Conservation (phyloP, 64 coral and sea anemone species). For the Stylophora pistillata region DNA sequence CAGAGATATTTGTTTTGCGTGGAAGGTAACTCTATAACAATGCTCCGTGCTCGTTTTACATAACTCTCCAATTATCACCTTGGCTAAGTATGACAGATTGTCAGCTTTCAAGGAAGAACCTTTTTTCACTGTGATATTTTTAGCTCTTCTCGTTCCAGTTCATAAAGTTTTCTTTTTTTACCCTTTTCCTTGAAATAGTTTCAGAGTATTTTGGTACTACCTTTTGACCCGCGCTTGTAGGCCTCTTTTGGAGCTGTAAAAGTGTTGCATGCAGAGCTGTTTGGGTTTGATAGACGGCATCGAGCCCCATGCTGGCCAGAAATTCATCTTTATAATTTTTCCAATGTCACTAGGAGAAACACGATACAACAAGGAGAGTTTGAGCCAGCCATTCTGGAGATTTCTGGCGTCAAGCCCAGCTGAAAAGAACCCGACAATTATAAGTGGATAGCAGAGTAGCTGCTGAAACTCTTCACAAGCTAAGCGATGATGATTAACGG, state of each 20-base stretch:
- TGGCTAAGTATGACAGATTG: not conserved
- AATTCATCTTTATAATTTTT: not conserved
- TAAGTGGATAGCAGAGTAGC: not conserved
- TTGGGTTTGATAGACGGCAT: not conserved
- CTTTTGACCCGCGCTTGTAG: not conserved
- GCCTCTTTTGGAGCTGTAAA: not conserved
- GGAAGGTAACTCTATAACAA: not conserved
- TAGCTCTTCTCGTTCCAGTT: too few species aligned
- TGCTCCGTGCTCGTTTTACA: not conserved
- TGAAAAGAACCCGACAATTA: not conserved
- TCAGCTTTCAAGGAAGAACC: not conserved
- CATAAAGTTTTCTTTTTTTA: too few species aligned
- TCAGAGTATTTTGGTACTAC: not conserved
- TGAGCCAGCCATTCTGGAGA: not conserved
- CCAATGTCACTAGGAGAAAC: not conserved
- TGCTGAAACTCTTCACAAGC: not conserved
- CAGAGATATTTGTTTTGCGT: not conserved
- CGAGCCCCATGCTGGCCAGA: not conserved
- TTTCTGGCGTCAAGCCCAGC: not conserved
- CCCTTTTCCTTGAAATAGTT: too few species aligned
- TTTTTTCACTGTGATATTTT: not conserved
- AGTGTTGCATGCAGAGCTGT: not conserved
- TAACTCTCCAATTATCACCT: slow-evolving; percentile 24
- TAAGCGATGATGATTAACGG: not conserved
- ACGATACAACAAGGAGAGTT: not conserved